Evolutionary conservation across 2,113 vertebrate genomes (phyloP).

Genomic region (Nycticryphes semicollaris): DNA sequence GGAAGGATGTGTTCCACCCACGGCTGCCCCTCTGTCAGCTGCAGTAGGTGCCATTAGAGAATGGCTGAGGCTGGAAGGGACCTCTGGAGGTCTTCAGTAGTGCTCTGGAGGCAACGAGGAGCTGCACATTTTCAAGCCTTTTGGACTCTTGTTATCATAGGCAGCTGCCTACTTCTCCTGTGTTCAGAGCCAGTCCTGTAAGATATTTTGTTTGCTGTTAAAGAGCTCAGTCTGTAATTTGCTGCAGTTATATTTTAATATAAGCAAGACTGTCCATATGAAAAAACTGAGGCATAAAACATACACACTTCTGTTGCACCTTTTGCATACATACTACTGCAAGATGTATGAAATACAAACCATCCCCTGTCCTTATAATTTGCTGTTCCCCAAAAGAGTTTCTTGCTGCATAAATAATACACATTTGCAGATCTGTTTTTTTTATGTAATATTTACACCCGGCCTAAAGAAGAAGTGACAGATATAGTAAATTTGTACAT

Average conservation of each 20-base stretch:
- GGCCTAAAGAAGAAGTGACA: neutral
- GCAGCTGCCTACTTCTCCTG: neutral
- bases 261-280: neutral
- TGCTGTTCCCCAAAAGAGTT: neutral
- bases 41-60: neutral
- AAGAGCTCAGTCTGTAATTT: neutral
- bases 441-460: slow-evolving; percentile 3
- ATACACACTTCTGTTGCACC: neutral
- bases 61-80: neutral
- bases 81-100: neutral
- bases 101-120: neutral
- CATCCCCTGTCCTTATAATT: neutral
- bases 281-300: neutral
- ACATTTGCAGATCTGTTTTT: neutral
- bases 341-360: neutral
- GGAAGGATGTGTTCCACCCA: neutral
- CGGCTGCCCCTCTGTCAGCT: neutral
- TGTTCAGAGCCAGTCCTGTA: neutral
- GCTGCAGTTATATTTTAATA: neutral
- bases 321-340: neutral
- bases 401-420: neutral
- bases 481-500: neutral
- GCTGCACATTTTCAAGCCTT: neutral
- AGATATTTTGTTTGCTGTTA: neutral
- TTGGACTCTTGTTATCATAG: neutral